These are phyloP conservation scores for Dolichoris vasculosae DNA, from an alignment of 1,140 invertebrate species.

Conservation along the genomic window DNA sequence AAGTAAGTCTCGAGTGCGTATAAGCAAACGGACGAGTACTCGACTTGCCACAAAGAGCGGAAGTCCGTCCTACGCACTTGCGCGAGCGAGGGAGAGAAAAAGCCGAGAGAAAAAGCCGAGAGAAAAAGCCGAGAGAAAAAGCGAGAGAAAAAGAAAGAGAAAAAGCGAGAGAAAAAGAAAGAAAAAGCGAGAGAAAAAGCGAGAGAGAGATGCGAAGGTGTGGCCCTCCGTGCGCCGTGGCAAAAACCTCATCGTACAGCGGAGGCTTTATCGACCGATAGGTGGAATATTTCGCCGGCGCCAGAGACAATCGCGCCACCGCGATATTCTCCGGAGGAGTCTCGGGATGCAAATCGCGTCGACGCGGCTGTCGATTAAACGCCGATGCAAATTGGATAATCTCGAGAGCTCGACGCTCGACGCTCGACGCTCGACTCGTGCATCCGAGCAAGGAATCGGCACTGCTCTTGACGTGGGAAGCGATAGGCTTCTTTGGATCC, in stretches of 20 bases:
- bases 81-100: neutral
- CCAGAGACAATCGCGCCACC: neutral
- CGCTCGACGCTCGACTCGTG: too few species aligned
- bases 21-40: neutral
- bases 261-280: neutral
- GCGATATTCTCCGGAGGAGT: neutral
- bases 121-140: neutral
- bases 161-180: neutral
- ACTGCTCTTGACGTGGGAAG: too few species aligned
- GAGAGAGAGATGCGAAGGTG: slow-evolving; percentile 1
- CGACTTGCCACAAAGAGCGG: slow-evolving; percentile 48
- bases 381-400: slow-evolving; percentile 15
- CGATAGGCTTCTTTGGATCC: neutral
- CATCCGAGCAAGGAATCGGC: too few species aligned
- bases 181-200: neutral
- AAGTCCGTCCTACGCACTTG: slow-evolving; percentile 55
- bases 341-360: neutral
- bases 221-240: neutral
- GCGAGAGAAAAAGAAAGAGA: neutral
- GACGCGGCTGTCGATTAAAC: neutral
- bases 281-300: neutral
- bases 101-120: neutral
- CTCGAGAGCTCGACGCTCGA: neutral
- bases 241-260: neutral
- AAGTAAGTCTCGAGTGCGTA: neutral